phyloP scores from a whole-genome alignment of 2,888 invertebrate genomes.

The Rhorus exstirpatorius region DNA sequence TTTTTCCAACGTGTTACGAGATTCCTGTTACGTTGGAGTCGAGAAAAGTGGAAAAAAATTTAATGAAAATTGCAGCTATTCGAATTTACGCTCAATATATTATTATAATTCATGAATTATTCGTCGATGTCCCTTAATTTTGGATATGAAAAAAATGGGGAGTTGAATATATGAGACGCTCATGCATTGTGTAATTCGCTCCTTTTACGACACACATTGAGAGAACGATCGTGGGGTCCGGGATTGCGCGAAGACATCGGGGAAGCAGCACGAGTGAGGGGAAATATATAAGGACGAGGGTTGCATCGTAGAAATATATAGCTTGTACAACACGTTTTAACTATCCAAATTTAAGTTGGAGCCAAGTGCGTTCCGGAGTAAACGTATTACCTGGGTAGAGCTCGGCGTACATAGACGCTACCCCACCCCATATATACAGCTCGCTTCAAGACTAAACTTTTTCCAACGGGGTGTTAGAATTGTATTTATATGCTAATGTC shows the following conservation, averaged over 20 bases:
- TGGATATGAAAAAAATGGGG: too few relatives aligned
- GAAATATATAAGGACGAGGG: conserved; percentile 27
- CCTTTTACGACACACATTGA: too few relatives aligned
- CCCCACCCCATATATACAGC: conserved; percentile 19
- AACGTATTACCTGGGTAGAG: conserved; percentile 59
- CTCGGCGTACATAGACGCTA: too few relatives aligned
- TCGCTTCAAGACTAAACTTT: conserved; percentile 74
- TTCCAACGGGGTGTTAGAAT: conserved; percentile 76
- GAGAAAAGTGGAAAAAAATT: too few relatives aligned
- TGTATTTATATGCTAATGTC: conserved; percentile 81
- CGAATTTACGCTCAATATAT: too few relatives aligned
- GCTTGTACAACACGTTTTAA: conserved; percentile 77
- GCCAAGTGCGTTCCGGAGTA: conserved; percentile 73
- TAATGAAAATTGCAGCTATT: too few relatives aligned
- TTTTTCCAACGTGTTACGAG: background rate
- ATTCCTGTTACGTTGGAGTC: too few relatives aligned
- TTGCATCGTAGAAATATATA: conserved; percentile 58
- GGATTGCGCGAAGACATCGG: conserved; percentile 31
- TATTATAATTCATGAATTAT: too few relatives aligned
- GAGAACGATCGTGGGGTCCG: background rate
- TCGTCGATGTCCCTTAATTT: too few relatives aligned
- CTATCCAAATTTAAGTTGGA: conserved; percentile 79
- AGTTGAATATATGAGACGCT: too few relatives aligned
- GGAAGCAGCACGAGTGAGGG: conserved; percentile 6
- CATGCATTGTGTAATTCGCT: too few relatives aligned